phyloP scores from a whole-genome alignment of 2,113 vertebrate genomes.

The Micronycteris hirsuta region DNA sequence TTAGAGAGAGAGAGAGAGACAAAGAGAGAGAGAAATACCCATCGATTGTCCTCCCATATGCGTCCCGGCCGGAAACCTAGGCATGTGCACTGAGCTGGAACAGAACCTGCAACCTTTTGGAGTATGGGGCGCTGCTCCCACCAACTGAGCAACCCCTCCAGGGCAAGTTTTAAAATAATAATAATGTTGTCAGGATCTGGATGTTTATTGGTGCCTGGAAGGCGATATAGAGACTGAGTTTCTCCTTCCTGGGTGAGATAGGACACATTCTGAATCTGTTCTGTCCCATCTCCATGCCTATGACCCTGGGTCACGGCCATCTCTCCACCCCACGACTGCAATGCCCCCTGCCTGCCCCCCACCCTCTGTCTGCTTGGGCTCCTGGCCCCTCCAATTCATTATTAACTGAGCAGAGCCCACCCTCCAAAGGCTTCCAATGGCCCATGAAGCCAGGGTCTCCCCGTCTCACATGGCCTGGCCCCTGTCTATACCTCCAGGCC shows the following conservation, averaged over 20 bases:
- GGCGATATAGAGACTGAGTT: neutral
- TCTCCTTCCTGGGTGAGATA: neutral
- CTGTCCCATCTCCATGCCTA: neutral
- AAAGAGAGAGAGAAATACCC: too few species aligned
- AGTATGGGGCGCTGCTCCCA: too few species aligned
- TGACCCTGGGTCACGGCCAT: rapidly evolving
- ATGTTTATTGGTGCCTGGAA: neutral
- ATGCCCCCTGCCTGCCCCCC: too few species aligned
- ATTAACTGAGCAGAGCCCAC: too few species aligned
- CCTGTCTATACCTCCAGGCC: rapidly evolving
- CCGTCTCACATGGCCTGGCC: too few species aligned
- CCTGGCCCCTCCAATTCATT: neutral
- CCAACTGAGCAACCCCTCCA: too few species aligned
- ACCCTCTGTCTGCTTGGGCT: neutral
- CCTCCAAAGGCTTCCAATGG: neutral
- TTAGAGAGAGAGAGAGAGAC: too few species aligned
- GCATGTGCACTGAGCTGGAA: too few species aligned
- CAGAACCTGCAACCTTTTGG: too few species aligned
- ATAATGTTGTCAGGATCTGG: neutral
- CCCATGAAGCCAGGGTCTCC: neutral
- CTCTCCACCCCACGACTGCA: neutral
- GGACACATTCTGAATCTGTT: neutral
- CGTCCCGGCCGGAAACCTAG: too few species aligned
- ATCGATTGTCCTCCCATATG: too few species aligned
- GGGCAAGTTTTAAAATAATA: neutral